Conservation (phyloP, 2,113 vertebrate genomes). For the Corythaixoides concolor region DNA sequence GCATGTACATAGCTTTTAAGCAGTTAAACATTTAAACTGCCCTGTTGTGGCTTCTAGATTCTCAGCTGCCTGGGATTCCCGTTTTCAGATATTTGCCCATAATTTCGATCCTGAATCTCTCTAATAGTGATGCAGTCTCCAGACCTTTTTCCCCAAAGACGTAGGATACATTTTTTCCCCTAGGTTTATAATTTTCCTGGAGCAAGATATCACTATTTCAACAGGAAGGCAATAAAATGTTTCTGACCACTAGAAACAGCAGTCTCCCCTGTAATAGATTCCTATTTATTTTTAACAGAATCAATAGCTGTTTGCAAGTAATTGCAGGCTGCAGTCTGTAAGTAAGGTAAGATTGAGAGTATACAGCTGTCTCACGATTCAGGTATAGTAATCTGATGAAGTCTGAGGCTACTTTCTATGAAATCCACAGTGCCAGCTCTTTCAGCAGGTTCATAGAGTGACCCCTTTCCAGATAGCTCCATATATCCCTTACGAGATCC, state of each 20-base stretch:
- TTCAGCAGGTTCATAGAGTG: conserved; percentile 16
- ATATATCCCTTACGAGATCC: conserved; percentile 50
- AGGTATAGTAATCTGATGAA: conserved; percentile 44
- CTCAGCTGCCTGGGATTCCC: not conserved
- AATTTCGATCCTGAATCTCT: not conserved
- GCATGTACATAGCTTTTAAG: not conserved
- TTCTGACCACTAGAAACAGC: conserved; percentile 58
- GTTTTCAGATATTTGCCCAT: not conserved
- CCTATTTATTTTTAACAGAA: conserved; percentile 79
- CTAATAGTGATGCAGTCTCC: not conserved
- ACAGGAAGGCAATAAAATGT: conserved; percentile 63
- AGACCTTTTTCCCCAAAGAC: not conserved
- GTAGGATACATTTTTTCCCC: not conserved
- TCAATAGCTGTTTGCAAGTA: conserved; percentile 77
- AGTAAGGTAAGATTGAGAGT: conserved; percentile 66
- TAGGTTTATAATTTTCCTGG: conserved; percentile 49
- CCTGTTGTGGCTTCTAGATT: not conserved
- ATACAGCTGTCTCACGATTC: conserved; percentile 17
- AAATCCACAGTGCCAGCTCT: conserved; percentile 26
- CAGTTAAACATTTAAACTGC: not conserved
- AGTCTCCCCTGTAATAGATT: conserved; percentile 64
- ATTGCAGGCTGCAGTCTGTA: conserved; percentile 64
- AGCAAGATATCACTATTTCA: conserved; percentile 65
- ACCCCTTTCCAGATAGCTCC: conserved; percentile 26
- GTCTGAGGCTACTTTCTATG: conserved; percentile 38